Evolutionary conservation across 2,888 invertebrate genomes (phyloP), one percentile per base, ranked within the genome.

Genomic region (Eupithecia exiguata): DNA sequence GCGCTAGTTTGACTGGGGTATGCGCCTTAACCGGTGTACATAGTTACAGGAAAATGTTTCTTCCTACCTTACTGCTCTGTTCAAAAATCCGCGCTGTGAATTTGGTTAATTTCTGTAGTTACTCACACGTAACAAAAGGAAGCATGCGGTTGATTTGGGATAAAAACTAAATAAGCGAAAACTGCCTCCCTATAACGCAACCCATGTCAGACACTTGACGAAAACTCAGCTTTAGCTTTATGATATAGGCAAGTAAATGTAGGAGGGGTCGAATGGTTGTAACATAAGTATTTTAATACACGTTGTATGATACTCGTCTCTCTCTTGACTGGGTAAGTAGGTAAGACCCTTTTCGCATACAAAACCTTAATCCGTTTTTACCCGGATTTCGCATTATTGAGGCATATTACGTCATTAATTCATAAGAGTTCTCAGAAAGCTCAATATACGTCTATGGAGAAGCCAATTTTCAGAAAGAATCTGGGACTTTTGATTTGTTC

Each of bases 221-320:
- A 63, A 62, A 63, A 36, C 35, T 36, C 35, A 63, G 36, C 18
- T 63, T 63, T 63, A 25, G 58, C 58, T 58, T 58, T 58, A 58
- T 58, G 58, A 58, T 58, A 25, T 25, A 58, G 10, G 53, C 53
- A 53, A 53, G 21, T 25, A 58, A 58, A 58, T 58, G 58, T 21
- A 1, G 21, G 1, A 58, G 25, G 25, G 58, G 58, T 58, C 14
- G 58, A 58, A 12, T 58, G 58, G 3, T 58, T 58, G 58, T 58
- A 25, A 58, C 58, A 25, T 58, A 53, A 53, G 58, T 62, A 62
- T 62, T 61, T 62, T 35, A 62, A 18, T 62, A 62, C 35, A 35
- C 35, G 35, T 58, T 10, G 53, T 21, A 21, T 53, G 30, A 16
- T 61, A 61, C 62, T 61, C 35, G 58, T 58, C 35, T 35, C 30